Base-by-base conservation (phyloP, 1,140 invertebrate species). In the Plutomurus gul region DNA sequence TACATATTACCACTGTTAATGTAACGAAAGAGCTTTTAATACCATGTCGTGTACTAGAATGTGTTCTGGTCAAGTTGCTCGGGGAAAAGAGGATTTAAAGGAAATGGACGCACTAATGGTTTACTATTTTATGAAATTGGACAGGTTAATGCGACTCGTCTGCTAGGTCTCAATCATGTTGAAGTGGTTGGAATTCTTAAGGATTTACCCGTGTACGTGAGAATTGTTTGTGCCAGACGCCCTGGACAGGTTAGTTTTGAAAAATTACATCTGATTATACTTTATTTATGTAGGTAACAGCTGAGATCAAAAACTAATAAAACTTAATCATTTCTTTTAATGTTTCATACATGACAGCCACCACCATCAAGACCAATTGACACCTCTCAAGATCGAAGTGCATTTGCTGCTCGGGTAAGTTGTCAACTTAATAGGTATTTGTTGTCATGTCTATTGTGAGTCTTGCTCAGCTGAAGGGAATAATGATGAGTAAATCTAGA, bases 181-280 rank as follows among this genome's bases (percentile, higher is more conserved):
- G 96, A 98, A 87, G 96, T 98, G 75, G 96, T 99, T 70, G 93
- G 92, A 76, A 96, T 97, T 84, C 88, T 99, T 18, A 98, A 98
- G 88, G 96, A 98, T 86, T 88, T 98, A 78, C 96, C 97, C 1
- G 90, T 95, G 84, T 91, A 95, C 87, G 96, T 99, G 65, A 91
- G 95, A 84, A 94, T 99, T 91, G 95, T 98, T 56, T 98, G 96
- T 87, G 91, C 93, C 40, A 92, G 96, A 18, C 88, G 93, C 46
- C 92, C 89, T 86, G 85, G 86, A 86, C 85, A n/a, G n/a, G n/a
- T n/a, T n/a, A n/a, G n/a, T n/a, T n/a, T n/a, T n/a, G n/a, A n/a
- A n/a, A n/a, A n/a, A n/a, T n/a, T n/a, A n/a, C n/a, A n/a, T n/a
- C n/a, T n/a, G n/a, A n/a, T n/a, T n/a, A n/a, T n/a, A n/a, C n/a